Conservation (phyloP, 2,888 invertebrate genomes). For the Sphaerophoria rueppellii region DNA sequence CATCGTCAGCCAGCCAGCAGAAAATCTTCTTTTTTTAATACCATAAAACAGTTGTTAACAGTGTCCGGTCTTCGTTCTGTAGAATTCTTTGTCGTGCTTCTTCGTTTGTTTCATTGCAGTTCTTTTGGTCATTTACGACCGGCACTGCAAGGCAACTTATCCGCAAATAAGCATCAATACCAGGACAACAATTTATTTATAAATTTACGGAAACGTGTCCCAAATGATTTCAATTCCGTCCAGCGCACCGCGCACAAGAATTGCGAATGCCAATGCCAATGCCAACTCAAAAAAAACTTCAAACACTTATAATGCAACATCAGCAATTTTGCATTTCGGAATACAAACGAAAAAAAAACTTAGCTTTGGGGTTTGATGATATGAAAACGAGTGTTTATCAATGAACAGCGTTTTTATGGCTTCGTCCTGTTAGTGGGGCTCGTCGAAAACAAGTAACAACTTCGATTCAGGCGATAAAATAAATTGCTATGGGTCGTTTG, state of each 20-base stretch:
- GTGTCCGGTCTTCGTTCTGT: constrained; percentile 59
- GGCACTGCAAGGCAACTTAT: constrained; percentile 61
- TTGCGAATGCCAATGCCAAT: background rate
- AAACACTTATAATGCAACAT: background rate
- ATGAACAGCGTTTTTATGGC: constrained; percentile 73
- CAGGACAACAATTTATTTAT: constrained; percentile 74
- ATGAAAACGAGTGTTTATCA: constrained; percentile 71
- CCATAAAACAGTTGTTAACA: constrained; percentile 73
- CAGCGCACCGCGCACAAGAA: constrained; percentile 27
- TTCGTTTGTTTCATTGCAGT: background rate
- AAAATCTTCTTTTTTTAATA: constrained; percentile 42
- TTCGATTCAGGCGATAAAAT: constrained; percentile 73
- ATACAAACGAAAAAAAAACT: background rate
- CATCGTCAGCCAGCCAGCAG: constrained; percentile 8
- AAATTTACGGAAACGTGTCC: constrained; percentile 70
- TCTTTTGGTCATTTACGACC: constrained; percentile 19
- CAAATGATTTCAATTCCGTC: constrained; percentile 43
- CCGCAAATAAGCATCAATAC: constrained; percentile 71
- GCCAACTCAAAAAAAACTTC: background rate
- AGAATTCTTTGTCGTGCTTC: constrained; percentile 3
- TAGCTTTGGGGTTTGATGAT: constrained; percentile 41
- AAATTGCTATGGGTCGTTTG: constrained; percentile 65
- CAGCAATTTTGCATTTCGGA: background rate
- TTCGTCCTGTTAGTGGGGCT: constrained; percentile 71
- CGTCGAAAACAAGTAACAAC: constrained; percentile 67